Evolutionary conservation across 2,113 vertebrate species (phyloP), one percentile per base, ranked within the genome.

Genomic region (Ursus arctos): DNA sequence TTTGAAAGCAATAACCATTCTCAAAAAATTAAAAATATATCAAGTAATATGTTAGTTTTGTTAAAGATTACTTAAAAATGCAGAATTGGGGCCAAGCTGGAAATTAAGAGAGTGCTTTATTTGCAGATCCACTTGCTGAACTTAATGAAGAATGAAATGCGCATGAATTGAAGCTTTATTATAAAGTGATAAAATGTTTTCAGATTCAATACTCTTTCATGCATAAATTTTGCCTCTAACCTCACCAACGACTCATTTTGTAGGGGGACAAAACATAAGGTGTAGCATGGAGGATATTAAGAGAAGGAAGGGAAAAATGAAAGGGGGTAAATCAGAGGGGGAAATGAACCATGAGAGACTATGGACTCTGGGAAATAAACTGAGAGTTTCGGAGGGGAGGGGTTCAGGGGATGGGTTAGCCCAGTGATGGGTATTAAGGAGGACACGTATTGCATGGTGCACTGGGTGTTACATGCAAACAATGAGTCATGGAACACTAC

Each of bases 161-260:
- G 53, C 22, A 61, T n/a, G 22, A 91, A 47, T 15, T 43, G 33
- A 90, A 18, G 7, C 67, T 93, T 94, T 92, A 87, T 57, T 74
- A 67, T 53, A 57, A 82, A 80, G 28, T 88, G 69, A 91, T 82
- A 95, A 95, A 95, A 85, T 84, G 12, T 47, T 94, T 88, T 88
- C 33, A 85, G 6, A 55, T 55, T 96, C 21, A 63, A 67, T 47
- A 76, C 3, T 77, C 4, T 6, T 80, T 96, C 40, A 76, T 82
- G 57, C 43, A 92, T 63, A 71, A 76, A 92, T 57, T 67, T 94
- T 19, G 80, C 33, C 51, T 92, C 72, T 26, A 67, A 4, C 4
- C 36, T 95, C 59, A 82, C 24, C 69, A 12, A 67, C 14, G 53
- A 91, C 19, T 97, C 12, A 63, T 89, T 92, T 84, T 69, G 13